These are phyloP conservation scores for Hipposideros armiger DNA, from an alignment of 2,113 vertebrate species.

Conservation along the genomic window DNA sequence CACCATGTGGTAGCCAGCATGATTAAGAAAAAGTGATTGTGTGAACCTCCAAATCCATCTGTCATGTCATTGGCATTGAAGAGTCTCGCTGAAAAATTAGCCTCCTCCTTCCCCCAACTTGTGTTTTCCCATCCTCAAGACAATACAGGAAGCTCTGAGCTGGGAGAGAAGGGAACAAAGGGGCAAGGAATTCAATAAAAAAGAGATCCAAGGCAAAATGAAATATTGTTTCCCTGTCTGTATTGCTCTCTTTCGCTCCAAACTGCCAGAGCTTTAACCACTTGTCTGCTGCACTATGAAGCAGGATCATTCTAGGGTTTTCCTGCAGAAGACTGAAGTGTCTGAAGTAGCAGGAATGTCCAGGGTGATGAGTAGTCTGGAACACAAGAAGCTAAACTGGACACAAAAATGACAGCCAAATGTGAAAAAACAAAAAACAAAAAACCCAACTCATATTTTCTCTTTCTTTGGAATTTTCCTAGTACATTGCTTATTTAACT, in stretches of 20 bases:
- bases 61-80: constrained; percentile 67
- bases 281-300: constrained; percentile 50
- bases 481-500: not conserved
- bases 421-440: not conserved
- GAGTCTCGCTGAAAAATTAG: constrained; percentile 76
- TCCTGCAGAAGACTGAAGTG: not conserved
- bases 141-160: constrained; percentile 63
- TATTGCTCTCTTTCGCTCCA: constrained; percentile 47
- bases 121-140: constrained; percentile 73
- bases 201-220: constrained; percentile 78
- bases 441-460: not conserved
- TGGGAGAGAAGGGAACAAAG: constrained; percentile 66
- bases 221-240: constrained; percentile 77
- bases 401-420: not conserved
- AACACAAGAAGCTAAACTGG: not conserved
- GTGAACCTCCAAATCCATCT: constrained; percentile 73
- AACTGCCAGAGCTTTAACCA: constrained; percentile 60
- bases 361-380: not conserved
- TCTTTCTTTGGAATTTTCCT: not conserved
- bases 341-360: not conserved
- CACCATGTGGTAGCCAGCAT: constrained; percentile 54
- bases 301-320: not conserved
- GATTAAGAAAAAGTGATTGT: constrained; percentile 70
- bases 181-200: constrained; percentile 79
- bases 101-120: constrained; percentile 40